Conservation (phyloP, 2,888 invertebrate genomes). For the Chrysodeixis includens region DNA sequence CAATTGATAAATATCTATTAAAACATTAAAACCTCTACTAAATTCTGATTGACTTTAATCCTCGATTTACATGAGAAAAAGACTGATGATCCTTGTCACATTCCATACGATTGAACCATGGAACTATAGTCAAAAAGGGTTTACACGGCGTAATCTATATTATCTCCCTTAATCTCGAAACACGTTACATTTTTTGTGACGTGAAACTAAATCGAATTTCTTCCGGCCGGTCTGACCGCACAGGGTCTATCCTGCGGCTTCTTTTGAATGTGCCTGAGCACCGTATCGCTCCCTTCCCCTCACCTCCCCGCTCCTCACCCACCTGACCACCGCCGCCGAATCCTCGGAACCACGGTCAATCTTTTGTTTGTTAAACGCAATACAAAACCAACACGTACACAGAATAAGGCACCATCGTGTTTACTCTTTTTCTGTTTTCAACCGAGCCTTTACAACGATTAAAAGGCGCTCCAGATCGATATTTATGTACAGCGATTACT, state of each 20-base stretch:
- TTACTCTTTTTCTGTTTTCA: conserved; percentile 63
- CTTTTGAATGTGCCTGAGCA: conserved; percentile 81
- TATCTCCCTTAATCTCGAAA: conserved; percentile 23
- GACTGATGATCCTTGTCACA: conserved; percentile 21
- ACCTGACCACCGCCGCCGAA: conserved; percentile 55
- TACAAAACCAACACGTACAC: conserved; percentile 81
- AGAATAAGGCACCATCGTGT: conserved; percentile 68
- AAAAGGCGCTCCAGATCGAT: conserved; percentile 59
- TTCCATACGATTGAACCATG: neutral
- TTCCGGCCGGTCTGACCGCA: conserved; percentile 73
- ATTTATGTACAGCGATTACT: conserved; percentile 51
- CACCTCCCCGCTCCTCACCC: conserved; percentile 40
- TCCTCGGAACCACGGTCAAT: conserved; percentile 71
- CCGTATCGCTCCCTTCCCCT: conserved; percentile 71
- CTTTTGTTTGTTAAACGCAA: conserved; percentile 85
- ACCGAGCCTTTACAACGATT: conserved; percentile 46
- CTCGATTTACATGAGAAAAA: conserved; percentile 27
- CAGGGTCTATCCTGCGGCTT: conserved; percentile 79
- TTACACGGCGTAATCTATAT: conserved; percentile 16
- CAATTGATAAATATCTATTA: conserved; percentile 22
- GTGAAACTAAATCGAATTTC: conserved; percentile 68
- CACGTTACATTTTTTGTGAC: conserved; percentile 36
- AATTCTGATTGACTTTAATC: conserved; percentile 19
- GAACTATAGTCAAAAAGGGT: neutral
- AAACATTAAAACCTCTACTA: conserved; percentile 23